A percentile compares a stretch with the other conserved stretches of the same genome.
Conservation (phyloP, 2,888 invertebrate genomes). For the Eledona agricola region DNA sequence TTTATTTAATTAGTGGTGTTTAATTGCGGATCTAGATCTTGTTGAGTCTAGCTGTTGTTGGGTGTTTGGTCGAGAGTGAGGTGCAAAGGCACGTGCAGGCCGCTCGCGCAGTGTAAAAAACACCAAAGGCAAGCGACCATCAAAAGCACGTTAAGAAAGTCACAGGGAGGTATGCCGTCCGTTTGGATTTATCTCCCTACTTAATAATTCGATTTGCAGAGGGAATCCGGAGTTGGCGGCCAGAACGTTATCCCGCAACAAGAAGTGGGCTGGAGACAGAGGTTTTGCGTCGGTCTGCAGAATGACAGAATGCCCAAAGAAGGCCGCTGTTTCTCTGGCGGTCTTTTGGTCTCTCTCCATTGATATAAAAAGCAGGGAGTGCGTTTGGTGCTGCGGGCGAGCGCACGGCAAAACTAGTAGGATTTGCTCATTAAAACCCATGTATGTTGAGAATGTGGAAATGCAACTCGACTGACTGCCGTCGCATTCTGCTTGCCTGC, state of each 20-base stretch:
- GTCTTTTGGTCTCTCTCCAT: slow-evolving; percentile 50
- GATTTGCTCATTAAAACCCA: slow-evolving; percentile 62
- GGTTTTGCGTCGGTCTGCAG: slow-evolving; percentile 43
- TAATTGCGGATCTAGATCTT: neutral
- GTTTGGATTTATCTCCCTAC: slow-evolving; percentile 45
- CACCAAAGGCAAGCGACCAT: slow-evolving; percentile 39
- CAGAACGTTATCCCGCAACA: slow-evolving; percentile 35
- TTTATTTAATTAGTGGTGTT: slow-evolving; percentile 50
- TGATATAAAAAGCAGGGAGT: slow-evolving; percentile 56
- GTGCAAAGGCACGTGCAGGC: slow-evolving; percentile 31
- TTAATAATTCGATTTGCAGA: slow-evolving; percentile 46
- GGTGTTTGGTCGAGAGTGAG: neutral
- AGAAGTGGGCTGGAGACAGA: slow-evolving; percentile 39
- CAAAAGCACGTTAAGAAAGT: slow-evolving; percentile 37
- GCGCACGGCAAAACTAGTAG: slow-evolving; percentile 47
- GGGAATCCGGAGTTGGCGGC: slow-evolving; percentile 35
- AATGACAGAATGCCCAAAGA: slow-evolving; percentile 47
- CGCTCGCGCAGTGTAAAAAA: slow-evolving; percentile 42
- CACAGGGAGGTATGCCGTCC: slow-evolving; percentile 38
- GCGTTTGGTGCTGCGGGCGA: slow-evolving; percentile 46
- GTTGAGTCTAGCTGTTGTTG: too few relatives aligned
- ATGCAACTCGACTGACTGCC: slow-evolving; percentile 59
- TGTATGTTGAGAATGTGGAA: slow-evolving; percentile 63
- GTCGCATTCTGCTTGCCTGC: slow-evolving; percentile 61
- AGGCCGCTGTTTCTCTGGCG: slow-evolving; percentile 47